These are phyloP conservation scores for Scartelaos histophorus DNA, from an alignment of 2,113 vertebrate species.

Conservation along the genomic window DNA sequence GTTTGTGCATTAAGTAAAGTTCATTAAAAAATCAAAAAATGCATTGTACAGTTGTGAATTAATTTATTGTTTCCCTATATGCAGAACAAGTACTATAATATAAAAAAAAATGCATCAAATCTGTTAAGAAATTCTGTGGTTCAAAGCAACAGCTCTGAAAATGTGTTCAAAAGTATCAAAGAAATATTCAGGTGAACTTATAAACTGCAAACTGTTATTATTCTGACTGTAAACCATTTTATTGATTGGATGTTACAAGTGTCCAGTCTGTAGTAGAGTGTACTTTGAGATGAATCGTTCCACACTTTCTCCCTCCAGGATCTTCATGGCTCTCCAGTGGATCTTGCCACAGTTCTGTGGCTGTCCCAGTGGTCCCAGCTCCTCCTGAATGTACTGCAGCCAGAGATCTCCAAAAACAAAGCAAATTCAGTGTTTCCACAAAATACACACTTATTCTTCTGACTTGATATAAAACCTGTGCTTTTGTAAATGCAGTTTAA, in stretches of 20 bases:
- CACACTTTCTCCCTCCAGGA: constrained; percentile 83
- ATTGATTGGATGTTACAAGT: constrained; percentile 59
- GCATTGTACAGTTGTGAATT: not conserved
- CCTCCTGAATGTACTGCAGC: constrained; percentile 91
- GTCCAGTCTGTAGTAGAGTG: constrained; percentile 87
- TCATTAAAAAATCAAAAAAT: not conserved
- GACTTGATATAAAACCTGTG: not conserved
- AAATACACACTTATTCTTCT: not conserved
- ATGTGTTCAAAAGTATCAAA: not conserved
- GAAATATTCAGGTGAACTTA: not conserved
- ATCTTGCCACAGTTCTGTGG: constrained; percentile 88
- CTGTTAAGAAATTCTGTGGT: not conserved
- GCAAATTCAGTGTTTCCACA: not conserved
- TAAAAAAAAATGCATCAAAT: not conserved
- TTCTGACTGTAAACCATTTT: not conserved
- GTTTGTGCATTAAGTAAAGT: not conserved
- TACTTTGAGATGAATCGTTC: constrained; percentile 86
- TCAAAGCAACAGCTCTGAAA: not conserved
- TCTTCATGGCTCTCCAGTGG: constrained; percentile 96
- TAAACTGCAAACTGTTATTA: not conserved
- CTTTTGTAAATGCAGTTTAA: not conserved
- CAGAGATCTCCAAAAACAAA: constrained; percentile 82
- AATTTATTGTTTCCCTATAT: not conserved
- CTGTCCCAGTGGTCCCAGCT: constrained; percentile 82
- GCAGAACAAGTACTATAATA: not conserved